These are phyloP conservation scores for Perognathus longimembris DNA, from an alignment of 2,113 vertebrate genomes.

Conservation along the genomic window DNA sequence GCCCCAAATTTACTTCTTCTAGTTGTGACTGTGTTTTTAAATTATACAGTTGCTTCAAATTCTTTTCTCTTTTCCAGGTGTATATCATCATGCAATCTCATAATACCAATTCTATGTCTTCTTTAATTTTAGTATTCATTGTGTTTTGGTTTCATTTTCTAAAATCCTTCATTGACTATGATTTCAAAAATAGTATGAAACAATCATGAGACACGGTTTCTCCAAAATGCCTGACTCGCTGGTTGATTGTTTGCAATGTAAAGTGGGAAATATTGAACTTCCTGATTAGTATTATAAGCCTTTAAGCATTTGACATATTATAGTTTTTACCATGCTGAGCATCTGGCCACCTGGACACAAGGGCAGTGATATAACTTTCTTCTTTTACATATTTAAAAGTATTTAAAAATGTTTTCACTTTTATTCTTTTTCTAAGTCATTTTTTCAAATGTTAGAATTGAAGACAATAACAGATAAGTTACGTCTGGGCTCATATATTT, in stretches of 20 bases:
- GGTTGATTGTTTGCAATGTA: not conserved
- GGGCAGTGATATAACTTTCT: no score
- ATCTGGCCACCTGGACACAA: not conserved
- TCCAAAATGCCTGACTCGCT: not conserved
- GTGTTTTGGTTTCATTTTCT: slow-evolving; percentile 31
- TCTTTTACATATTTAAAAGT: no score
- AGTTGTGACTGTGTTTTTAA: slow-evolving; percentile 40
- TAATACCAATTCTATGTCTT: not conserved
- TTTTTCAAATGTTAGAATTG: not conserved
- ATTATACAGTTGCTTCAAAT: slow-evolving; percentile 32
- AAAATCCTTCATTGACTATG: not conserved
- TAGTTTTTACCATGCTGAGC: not conserved
- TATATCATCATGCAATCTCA: not conserved
- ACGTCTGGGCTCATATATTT: not conserved
- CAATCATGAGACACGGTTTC: not conserved
- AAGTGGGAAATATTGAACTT: slow-evolving; percentile 18
- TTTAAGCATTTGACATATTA: not conserved
- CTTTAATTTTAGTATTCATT: slow-evolving; percentile 25
- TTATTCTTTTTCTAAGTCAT: not conserved
- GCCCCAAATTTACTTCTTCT: not conserved
- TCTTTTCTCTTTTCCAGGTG: not conserved
- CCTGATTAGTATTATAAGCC: not conserved
- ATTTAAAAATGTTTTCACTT: not conserved
- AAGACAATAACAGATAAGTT: not conserved
- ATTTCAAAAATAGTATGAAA: slow-evolving; percentile 36